These are phyloP conservation scores for Drosophila novamexicana DNA, from an alignment of 1,140 invertebrate species.

Conservation along the genomic window DNA sequence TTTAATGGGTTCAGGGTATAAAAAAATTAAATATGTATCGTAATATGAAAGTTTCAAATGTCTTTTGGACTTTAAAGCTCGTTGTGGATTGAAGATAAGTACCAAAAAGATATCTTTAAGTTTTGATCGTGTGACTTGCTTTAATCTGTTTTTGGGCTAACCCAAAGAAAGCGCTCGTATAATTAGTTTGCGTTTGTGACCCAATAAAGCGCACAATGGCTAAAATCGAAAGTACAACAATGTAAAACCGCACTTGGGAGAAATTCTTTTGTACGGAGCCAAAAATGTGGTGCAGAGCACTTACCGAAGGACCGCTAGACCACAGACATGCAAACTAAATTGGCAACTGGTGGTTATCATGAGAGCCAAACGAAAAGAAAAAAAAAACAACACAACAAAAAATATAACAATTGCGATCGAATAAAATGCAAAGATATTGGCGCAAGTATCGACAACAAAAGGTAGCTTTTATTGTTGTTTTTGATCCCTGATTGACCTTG, in stretches of 20 bases:
- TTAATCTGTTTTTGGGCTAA: background rate
- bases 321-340: constrained; percentile 71
- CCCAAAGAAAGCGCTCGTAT: constrained; percentile 46
- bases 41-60: no score
- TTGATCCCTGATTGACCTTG: constrained; percentile 64
- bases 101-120: no score
- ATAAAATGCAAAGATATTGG: background rate
- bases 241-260: constrained; percentile 53
- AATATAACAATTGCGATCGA: background rate
- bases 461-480: constrained; percentile 21
- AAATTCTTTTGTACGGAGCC: constrained; percentile 31
- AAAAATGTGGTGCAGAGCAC: constrained; percentile 25
- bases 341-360: constrained; percentile 11
- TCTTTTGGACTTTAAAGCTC: no score
- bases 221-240: constrained; percentile 74
- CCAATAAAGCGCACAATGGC: constrained; percentile 51
- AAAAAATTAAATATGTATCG: no score
- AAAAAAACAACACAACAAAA: constrained; percentile 7
- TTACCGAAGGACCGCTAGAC: constrained; percentile 53
- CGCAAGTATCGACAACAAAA: constrained; percentile 1
- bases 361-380: no score
- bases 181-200: constrained; percentile 46
- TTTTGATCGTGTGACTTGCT: constrained; percentile 5
- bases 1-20: no score
- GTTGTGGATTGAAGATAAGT: no score